Base-by-base conservation (phyloP, 2,113 vertebrate species). In the Oreocharis arfaki region DNA sequence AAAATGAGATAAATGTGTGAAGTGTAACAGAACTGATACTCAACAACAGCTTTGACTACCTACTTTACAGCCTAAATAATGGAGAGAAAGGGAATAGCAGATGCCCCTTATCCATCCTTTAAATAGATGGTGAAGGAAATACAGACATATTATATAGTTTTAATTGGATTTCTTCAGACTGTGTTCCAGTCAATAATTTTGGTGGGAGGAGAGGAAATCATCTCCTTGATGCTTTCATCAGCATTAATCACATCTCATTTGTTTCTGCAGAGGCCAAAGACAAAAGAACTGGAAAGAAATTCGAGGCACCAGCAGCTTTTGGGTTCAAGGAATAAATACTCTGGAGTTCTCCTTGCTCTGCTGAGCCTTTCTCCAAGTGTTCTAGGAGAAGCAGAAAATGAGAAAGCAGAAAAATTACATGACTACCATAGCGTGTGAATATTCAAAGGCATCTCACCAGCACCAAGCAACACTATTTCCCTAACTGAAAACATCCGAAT, bases 81-180 rank as follows among this genome's bases (percentile, higher is more conserved):
- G 20, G 56, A 80, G 21, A 69, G 35, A 86, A 85, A 69, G 8
- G 39, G 24, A 89, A 59, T 52, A 84, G 35, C 37, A 78, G 60
- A 75, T 67, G 35, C 32, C 44, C 37, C 44, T 87, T 75, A 81
- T 49, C 39, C 35, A 56, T 75, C 13, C 28, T 91, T 87, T 84
- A 68, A 53, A 78, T 28, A 64, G 56, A 19, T 28, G 33, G 24
- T 71, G 52, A 89, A 75, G 23, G 33, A 92, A 96, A 90, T 78
- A 84, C 12, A 82, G 69, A 56, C 33, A 15, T 63, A 70, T 64
- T 33, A 68, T 44, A 32, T 16, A 23, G 47, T 84, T 93, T 81
- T 68, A 92, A 95, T 81, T 89, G 60, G 76, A 91, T 95, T 89
- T 95, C 71, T 44, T 92, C 60, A 77, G 46, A 71, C 47, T 75